Evolutionary conservation across 2,888 invertebrate species (phyloP).

Genomic region (Rhyacophila evoluta): DNA sequence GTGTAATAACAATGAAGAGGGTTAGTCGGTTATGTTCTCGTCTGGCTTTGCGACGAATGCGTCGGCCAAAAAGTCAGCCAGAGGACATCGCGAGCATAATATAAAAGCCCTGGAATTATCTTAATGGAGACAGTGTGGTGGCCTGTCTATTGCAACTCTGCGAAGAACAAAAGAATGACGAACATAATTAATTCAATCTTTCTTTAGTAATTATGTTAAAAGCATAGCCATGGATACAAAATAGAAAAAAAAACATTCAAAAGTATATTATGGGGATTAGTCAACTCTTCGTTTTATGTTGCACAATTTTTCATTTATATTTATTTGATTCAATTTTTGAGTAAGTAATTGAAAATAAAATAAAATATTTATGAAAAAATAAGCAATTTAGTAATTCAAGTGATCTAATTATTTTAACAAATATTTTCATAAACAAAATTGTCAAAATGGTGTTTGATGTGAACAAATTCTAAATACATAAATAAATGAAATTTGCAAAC

Average conservation of each 20-base stretch:
- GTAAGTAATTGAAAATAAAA: no score
- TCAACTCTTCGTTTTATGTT: no score
- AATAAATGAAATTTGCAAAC: no score
- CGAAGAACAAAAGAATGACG: not conserved
- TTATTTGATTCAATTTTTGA: no score
- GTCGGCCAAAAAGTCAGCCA: not conserved
- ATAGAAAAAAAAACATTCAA: not conserved
- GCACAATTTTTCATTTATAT: no score
- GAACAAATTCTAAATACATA: no score
- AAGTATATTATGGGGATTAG: not conserved
- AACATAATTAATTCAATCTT: not conserved
- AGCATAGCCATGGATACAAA: not conserved
- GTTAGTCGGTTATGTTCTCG: constrained; percentile 22
- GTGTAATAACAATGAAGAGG: constrained; percentile 7
- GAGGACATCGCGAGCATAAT: constrained; percentile 1
- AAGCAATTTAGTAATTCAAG: no score
- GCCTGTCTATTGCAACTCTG: not conserved
- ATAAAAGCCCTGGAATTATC: not conserved
- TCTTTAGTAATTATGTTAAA: not conserved
- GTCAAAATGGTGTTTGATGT: no score
- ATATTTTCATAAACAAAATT: no score
- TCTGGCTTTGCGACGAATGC: constrained; percentile 1
- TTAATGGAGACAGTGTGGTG: not conserved
- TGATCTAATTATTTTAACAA: no score
- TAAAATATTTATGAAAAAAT: no score